Base-by-base conservation (phyloP, 2,797 vertebrate species). In the Pampus argenteus region DNA sequence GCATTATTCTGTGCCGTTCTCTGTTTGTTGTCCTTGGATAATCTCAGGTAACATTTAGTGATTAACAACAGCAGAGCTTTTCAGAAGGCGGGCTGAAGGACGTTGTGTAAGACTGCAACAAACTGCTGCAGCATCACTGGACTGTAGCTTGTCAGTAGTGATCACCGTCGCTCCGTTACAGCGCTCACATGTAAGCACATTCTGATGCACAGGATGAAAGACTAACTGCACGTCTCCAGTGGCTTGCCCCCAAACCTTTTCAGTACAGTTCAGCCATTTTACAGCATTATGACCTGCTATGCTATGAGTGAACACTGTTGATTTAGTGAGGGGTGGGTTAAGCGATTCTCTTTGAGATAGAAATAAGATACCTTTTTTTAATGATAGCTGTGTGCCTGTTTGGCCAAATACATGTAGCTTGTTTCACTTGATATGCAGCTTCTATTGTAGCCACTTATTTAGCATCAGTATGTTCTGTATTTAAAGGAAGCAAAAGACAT, bases 141-240 rank as follows among this genome's bases (percentile, higher is more conserved):
- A 78, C 86, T 88, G 86, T 76, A 83, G 84, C 86, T 84, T 92
- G 92, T 92, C 91, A 93, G 83, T 66, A 76, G 85, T 66, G 81
- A 92, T 93, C 90, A 91, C 80, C 40, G 57, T 93, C 77, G 70
- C 67, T 83, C 55, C 8, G 64, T 78, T 78, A 77, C 79, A 71
- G 76, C 57, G 3, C 79, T 84, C 86, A 92, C 89, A 88, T 83
- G 86, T 73, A 77, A 79, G 76, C 82, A 81, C 91, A 87, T 91
- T 84, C 81, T 84, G 84, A 91, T 86, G 85, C 83, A 78, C 71
- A 40, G 81, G 69, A 87, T 82, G 81, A 82, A 80, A 85, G 74
- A 84, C 75, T 66, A 73, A 81, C 85, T 59, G 78, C 79, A 72
- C 84, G 82, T 84, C 83, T 90, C 86, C 79, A 74, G 71, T 79